Evolutionary conservation across 2,113 vertebrate species (phyloP).

Genomic region (Vireo altiloquus): DNA sequence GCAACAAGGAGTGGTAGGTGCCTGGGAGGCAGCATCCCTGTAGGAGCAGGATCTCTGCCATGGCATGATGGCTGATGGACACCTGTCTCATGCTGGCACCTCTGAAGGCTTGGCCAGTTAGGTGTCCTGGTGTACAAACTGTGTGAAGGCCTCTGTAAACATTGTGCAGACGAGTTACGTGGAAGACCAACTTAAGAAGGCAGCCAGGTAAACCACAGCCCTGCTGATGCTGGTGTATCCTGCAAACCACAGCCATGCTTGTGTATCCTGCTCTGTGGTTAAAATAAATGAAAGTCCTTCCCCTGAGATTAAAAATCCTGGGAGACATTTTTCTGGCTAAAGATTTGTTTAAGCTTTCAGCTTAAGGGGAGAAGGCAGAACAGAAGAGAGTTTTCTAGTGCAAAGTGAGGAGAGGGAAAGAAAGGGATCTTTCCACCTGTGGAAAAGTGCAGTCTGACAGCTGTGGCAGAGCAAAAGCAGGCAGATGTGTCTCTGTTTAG

Average conservation of each 20-base stretch:
- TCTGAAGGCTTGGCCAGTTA: background rate
- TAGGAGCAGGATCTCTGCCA: background rate
- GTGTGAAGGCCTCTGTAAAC: background rate
- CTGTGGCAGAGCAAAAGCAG: background rate
- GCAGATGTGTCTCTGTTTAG: background rate
- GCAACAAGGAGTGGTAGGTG: rapidly evolving
- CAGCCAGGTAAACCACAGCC: background rate
- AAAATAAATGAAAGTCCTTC: background rate
- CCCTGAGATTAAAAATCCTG: background rate
- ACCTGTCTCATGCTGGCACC: background rate
- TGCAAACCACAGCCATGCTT: background rate
- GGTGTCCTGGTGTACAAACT: background rate
- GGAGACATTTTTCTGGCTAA: background rate
- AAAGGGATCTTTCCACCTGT: background rate
- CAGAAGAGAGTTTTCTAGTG: background rate
- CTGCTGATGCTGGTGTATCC: background rate
- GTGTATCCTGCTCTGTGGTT: background rate
- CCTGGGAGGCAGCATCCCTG: background rate
- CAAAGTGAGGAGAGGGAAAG: background rate
- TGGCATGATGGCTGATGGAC: rapidly evolving
- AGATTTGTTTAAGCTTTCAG: background rate
- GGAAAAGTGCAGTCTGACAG: background rate
- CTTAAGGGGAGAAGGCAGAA: background rate
- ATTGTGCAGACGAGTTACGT: background rate
- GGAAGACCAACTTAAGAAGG: background rate